phyloP scores from a whole-genome alignment of 1,140 invertebrate genomes.

The Drosophila fuyamai region DNA sequence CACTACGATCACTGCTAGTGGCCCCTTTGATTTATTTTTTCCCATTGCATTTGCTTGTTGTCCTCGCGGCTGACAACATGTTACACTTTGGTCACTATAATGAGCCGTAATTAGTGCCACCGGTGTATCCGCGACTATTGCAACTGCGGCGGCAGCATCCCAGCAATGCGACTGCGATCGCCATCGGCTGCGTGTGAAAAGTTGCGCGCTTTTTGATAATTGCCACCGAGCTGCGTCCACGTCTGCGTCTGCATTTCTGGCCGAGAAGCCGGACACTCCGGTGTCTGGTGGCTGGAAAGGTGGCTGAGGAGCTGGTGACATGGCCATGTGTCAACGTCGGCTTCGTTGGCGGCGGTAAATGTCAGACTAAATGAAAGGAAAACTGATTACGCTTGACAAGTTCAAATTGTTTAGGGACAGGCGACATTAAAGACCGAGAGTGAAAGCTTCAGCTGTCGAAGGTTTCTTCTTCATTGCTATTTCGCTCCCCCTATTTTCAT shows the following conservation, averaged over 20 bases:
- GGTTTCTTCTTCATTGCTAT: conserved; percentile 35
- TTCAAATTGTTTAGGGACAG: conserved; percentile 75
- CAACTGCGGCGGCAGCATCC: conserved; percentile 42
- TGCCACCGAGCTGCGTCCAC: conserved; percentile 48
- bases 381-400: conserved; percentile 81
- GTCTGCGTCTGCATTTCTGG: conserved; percentile 11
- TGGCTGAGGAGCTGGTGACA: conserved; percentile 33
- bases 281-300: conserved; percentile 1
- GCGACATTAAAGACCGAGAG: conserved; percentile 54
- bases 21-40: not conserved
- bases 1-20: not conserved
- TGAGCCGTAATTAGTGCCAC: conserved; percentile 81
- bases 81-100: conserved; percentile 83
- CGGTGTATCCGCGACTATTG: conserved; percentile 53
- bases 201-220: conserved; percentile 81
- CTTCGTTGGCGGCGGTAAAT: conserved; percentile 55
- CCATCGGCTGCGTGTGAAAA: conserved; percentile 69
- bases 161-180: conserved; percentile 38
- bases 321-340: conserved; percentile 74
- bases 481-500: conserved; percentile 24
- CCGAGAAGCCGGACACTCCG: conserved; percentile 9
- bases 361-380: conserved; percentile 78
- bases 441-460: conserved; percentile 65
- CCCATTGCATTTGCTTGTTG: conserved; percentile 39
- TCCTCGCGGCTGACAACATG: conserved; percentile 78